Percentiles rank a stretch among this genome's conserved stretches.
These are phyloP conservation scores for Cosmopolites sordidus DNA, from an alignment of 2,888 invertebrate species.

Conservation along the genomic window DNA sequence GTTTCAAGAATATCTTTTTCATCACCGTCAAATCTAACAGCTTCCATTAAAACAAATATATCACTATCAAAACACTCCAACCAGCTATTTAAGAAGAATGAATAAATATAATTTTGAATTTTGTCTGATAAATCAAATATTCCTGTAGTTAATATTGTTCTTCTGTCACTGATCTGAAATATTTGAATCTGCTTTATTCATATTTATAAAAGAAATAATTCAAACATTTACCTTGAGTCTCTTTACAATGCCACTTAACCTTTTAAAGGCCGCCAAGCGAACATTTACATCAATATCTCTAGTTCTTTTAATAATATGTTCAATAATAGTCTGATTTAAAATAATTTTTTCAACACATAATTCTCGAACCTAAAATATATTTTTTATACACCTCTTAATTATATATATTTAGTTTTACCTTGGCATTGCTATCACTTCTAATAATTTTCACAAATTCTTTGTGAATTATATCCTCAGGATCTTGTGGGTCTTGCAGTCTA, in stretches of 20 bases:
- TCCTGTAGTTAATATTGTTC: slow-evolving; percentile 59
- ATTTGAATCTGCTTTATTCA: background rate
- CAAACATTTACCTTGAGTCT: slow-evolving; percentile 32
- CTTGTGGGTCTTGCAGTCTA: slow-evolving; percentile 73
- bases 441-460: slow-evolving; percentile 67
- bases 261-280: slow-evolving; percentile 55
- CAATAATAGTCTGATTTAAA: slow-evolving; percentile 65
- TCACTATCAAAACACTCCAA: slow-evolving; percentile 66
- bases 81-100: slow-evolving; percentile 68
- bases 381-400: too few relatives aligned
- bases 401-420: slow-evolving; percentile 31
- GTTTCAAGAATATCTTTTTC: slow-evolving; percentile 60
- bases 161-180: slow-evolving; percentile 51
- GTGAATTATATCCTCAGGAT: slow-evolving; percentile 71
- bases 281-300: slow-evolving; percentile 77
- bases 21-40: slow-evolving; percentile 68
- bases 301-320: slow-evolving; percentile 65
- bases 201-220: background rate
- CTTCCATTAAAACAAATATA: slow-evolving; percentile 66
- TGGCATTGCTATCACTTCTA: slow-evolving; percentile 63
- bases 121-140: slow-evolving; percentile 58
- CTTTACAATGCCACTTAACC: slow-evolving; percentile 31
- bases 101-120: slow-evolving; percentile 49
- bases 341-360: slow-evolving; percentile 72
- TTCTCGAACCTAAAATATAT: slow-evolving; percentile 45